Base-by-base conservation (phyloP, 2,797 vertebrate species). In the Petrocephalus schoutedeni region DNA sequence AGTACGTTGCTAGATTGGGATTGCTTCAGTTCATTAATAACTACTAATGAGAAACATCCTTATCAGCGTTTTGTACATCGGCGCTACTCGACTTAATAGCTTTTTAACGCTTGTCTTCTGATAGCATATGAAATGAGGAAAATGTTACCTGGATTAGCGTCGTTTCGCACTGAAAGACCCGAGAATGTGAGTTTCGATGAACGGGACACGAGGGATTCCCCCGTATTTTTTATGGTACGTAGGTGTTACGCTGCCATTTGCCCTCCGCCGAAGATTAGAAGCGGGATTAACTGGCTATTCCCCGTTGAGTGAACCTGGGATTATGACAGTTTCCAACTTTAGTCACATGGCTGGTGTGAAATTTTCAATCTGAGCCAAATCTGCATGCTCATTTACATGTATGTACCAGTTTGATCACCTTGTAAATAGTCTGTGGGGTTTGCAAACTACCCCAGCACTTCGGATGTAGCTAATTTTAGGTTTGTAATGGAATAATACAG, bases 21-120 rank as follows among this genome's bases (percentile, higher is more conserved):
- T 49, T 83, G 80, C 80, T 53, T 53, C 80, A 41, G 71, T 77
- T 77, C 71, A 83, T 51, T 83, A 83, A 90, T 89, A 89, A 67
- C 41, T 4, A 23, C n/a, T 51, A 83, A 83, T 53, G 21, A 53
- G 45, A 51, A 51, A 23, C 83, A 51, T 83, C 45, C 49, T 85
- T 85, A 85, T 57, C 49, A 57, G 16, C 53, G 57, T 36, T 85
- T 84, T 3, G 45, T 84, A 84, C 80, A 54, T 51, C 16, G 77
- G 77, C 5, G 5, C 80, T 84, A 51, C 80, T 54, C 51, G 3
- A 54, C 54, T 85, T 56, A 85, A 85, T 85, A 28, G 54, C 51
- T 85, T 85, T 85, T 85, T 57, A 56, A 85, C 36, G 83, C 4
- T 14, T 41, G 21, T 23, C n/a, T 83, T 83, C 80, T 51, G 36